These are phyloP conservation scores for Oreochromis mossambicus DNA, from an alignment of 2,797 vertebrate genomes.

Conservation along the genomic window DNA sequence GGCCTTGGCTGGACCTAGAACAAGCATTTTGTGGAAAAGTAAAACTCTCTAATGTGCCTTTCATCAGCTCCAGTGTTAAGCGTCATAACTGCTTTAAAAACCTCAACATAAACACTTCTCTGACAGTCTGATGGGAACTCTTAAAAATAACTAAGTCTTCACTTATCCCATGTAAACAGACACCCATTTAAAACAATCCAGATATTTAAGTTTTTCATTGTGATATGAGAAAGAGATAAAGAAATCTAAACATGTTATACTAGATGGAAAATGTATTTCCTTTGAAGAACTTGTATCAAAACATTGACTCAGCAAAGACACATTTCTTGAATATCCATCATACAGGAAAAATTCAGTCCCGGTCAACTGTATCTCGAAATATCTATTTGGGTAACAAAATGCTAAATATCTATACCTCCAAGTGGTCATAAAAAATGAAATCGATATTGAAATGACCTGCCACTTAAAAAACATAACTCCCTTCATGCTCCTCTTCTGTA, in stretches of 20 bases:
- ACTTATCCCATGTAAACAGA: background rate
- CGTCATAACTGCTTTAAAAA: background rate
- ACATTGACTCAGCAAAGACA: background rate
- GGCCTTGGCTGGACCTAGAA: background rate
- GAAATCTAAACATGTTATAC: background rate
- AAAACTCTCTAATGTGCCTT: background rate
- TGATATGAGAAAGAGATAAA: background rate
- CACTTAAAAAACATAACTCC: background rate
- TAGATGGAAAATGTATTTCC: background rate
- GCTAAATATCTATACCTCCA: background rate
- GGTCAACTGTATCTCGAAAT: background rate
- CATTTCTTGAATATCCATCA: background rate
- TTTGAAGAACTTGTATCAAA: background rate
- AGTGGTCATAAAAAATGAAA: background rate
- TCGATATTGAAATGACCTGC: background rate
- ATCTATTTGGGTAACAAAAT: background rate
- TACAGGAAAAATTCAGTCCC: rapidly evolving
- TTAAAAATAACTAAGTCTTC: background rate
- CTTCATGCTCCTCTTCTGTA: background rate
- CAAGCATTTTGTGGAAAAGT: background rate
- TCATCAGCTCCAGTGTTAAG: background rate
- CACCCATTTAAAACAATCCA: background rate
- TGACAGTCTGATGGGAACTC: background rate
- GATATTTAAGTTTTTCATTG: background rate
- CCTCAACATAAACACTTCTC: background rate